Percentiles rank a stretch among this genome's conserved stretches.
These are phyloP conservation scores for Melanitta fusca DNA, from an alignment of 2,797 vertebrate genomes.

Conservation along the genomic window DNA sequence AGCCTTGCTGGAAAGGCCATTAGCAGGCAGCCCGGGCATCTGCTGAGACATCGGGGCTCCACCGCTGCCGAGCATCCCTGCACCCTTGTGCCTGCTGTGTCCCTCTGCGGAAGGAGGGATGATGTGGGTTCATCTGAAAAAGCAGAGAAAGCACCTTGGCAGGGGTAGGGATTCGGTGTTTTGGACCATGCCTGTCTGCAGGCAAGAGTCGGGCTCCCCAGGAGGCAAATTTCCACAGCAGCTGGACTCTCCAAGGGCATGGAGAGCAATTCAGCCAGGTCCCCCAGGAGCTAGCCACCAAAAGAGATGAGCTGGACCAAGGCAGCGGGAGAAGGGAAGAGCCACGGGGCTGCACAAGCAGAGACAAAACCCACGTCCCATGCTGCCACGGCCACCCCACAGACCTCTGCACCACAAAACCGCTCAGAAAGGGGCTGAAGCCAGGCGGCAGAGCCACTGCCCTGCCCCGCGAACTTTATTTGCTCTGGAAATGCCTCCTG, in stretches of 20 bases:
- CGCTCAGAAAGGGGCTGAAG: background rate
- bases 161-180: background rate
- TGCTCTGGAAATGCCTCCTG: conserved; percentile 44
- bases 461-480: conserved; percentile 51
- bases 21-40: background rate
- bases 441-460: background rate
- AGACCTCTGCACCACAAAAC: background rate
- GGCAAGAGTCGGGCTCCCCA: background rate
- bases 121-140: background rate
- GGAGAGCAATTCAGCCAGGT: background rate
- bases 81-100: background rate
- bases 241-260: accelerated
- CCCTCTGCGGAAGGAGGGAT: background rate
- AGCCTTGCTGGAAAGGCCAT: background rate
- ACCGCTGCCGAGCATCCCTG: background rate
- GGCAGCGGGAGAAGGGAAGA: background rate
- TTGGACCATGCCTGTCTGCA: background rate
- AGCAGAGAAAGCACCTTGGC: background rate
- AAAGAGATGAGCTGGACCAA: background rate
- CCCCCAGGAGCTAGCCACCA: background rate
- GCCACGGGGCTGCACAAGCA: accelerated
- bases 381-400: background rate
- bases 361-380: background rate
- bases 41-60: background rate
- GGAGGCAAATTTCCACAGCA: background rate